Evolutionary conservation across 2,888 invertebrate species (phyloP).

Genomic region (Pyrrhosoma nymphula): DNA sequence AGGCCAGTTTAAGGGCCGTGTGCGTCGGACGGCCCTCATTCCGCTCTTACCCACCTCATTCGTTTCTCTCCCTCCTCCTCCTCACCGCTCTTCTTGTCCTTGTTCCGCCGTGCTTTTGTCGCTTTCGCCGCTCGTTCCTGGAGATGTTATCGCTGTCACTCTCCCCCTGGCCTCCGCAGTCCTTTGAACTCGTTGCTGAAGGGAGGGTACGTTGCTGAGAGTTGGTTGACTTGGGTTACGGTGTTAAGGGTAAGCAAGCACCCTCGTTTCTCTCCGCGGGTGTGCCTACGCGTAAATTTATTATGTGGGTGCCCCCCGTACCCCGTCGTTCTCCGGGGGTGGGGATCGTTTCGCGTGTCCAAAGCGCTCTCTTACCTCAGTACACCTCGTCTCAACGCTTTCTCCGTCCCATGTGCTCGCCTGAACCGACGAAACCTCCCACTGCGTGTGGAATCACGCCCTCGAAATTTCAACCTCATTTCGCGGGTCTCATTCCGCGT

Average conservation of each 20-base stretch:
- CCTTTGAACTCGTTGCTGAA: background rate
- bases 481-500: too few relatives aligned
- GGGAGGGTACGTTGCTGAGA: background rate
- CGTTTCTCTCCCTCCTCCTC: background rate
- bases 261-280: background rate
- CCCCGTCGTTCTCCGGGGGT: background rate
- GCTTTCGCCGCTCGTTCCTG: background rate
- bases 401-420: too few relatives aligned
- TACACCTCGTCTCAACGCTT: background rate
- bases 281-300: background rate
- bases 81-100: background rate
- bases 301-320: background rate
- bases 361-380: background rate
- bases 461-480: too few relatives aligned
- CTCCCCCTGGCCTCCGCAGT: background rate
- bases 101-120: constrained; percentile 7
- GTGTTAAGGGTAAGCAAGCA: background rate
- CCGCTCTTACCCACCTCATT: background rate
- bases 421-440: too few relatives aligned
- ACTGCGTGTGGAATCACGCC: too few relatives aligned
- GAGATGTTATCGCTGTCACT: background rate
- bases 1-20: background rate
- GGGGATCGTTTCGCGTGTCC: background rate
- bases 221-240: background rate
- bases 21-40: background rate